Evolutionary conservation across 2,797 vertebrate genomes (phyloP).

Genomic region (Acridotheres tristis): DNA sequence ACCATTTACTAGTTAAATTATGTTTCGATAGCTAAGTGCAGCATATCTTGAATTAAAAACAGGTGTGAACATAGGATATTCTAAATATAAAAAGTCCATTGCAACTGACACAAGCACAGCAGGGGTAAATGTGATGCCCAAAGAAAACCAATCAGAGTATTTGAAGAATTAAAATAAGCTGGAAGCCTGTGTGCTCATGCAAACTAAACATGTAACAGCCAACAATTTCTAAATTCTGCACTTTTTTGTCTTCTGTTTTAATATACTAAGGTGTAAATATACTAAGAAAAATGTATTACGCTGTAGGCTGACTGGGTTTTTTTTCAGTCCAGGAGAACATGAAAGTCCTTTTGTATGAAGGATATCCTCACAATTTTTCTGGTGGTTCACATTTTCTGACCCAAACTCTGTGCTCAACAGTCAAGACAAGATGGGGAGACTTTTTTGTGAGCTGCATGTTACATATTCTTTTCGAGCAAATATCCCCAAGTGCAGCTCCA

Average conservation of each 20-base stretch:
- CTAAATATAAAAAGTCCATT: not conserved
- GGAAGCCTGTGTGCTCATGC: not conserved
- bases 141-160: not conserved
- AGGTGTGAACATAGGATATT: not conserved
- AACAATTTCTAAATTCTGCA: not conserved
- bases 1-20: not conserved
- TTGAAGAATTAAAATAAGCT: not conserved
- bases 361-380: not conserved
- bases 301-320: not conserved
- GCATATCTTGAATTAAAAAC: not conserved
- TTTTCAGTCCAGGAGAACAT: not conserved
- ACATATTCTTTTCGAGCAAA: not conserved
- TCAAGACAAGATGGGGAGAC: not conserved
- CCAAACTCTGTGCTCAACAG: not conserved
- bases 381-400: not conserved
- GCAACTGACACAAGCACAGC: not conserved
- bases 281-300: not conserved
- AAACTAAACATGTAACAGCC: not conserved
- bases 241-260: not conserved
- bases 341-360: not conserved
- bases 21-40: not conserved
- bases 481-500: not conserved
- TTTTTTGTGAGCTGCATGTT: not conserved
- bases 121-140: not conserved
- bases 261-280: not conserved